Evolutionary conservation across 2,888 invertebrate genomes (phyloP).

Genomic region (Ormia ochracea): DNA sequence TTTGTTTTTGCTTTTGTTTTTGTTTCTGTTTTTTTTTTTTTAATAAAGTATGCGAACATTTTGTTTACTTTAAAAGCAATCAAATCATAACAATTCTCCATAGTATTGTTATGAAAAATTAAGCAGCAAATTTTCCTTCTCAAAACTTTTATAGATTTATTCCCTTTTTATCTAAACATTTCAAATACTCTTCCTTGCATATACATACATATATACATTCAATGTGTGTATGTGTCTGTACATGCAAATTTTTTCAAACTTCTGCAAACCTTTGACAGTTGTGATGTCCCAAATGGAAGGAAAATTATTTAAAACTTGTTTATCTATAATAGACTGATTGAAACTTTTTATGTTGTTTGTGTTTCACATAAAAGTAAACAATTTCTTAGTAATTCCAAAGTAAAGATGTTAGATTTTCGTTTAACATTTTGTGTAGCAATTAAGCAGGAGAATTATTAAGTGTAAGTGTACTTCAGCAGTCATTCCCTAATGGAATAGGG

Average conservation of each 20-base stretch:
- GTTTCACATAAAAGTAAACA: no score
- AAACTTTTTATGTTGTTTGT: not conserved
- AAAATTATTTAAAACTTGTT: not conserved
- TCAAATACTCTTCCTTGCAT: not conserved
- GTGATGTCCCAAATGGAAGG: not conserved
- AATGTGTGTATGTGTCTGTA: not conserved
- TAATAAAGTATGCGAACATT: slow-evolving; percentile 8
- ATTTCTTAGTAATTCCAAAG: not conserved
- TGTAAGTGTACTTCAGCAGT: no score
- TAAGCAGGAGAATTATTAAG: no score
- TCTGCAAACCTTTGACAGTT: not conserved
- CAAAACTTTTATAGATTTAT: not conserved
- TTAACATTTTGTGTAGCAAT: no score
- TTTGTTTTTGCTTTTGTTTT: no score
- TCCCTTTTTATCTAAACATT: not conserved
- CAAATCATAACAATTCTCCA: slow-evolving; percentile 39
- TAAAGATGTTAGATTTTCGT: not conserved
- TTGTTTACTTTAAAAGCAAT: slow-evolving; percentile 37
- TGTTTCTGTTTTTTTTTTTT: no score
- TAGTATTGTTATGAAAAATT: slow-evolving; percentile 28
- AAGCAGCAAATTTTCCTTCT: not conserved
- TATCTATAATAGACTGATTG: slow-evolving; percentile 5
- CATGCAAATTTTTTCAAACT: not conserved
- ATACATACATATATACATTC: not conserved
- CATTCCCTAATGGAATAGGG: no score